phyloP scores from a whole-genome alignment of 2,797 vertebrate species.

The Protonibea diacanthus region DNA sequence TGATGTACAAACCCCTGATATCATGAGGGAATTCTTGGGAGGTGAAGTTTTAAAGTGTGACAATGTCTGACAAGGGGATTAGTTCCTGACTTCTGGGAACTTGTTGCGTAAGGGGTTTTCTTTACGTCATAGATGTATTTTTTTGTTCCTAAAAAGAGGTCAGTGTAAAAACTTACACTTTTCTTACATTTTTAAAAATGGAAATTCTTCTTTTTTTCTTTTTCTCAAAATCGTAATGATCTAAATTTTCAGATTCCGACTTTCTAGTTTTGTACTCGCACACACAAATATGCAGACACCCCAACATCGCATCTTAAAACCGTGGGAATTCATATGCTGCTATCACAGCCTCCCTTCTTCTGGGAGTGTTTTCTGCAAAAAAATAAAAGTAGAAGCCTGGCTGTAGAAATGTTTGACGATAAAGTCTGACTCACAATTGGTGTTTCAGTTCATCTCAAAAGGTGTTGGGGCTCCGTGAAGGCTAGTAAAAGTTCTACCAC shows the following conservation, averaged over 20 bases:
- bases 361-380: slow-evolving; percentile 2
- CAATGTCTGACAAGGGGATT: slow-evolving; percentile 29
- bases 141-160: not conserved
- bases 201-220: too few species aligned
- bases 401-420: not conserved
- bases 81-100: slow-evolving; percentile 43
- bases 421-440: not conserved
- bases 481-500: not conserved
- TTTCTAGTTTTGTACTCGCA: not conserved
- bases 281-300: not conserved
- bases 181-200: too few species aligned
- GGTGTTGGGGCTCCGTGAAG: slow-evolving; percentile 2
- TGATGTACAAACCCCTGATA: slow-evolving; percentile 22
- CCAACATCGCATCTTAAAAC: slow-evolving; percentile 3
- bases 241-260: not conserved
- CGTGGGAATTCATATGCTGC: not conserved
- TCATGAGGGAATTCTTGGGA: slow-evolving; percentile 26
- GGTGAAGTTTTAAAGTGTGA: slow-evolving; percentile 37
- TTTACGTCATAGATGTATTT: slow-evolving; percentile 29
- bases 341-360: not conserved
- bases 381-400: not conserved
- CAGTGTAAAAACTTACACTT: not conserved
- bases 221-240: not conserved
- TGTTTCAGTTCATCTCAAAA: slow-evolving; percentile 18
- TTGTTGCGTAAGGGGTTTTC: slow-evolving; percentile 27